Base-by-base conservation (phyloP, 2,797 vertebrate species). In the Phaenicophaeus curvirostris region DNA sequence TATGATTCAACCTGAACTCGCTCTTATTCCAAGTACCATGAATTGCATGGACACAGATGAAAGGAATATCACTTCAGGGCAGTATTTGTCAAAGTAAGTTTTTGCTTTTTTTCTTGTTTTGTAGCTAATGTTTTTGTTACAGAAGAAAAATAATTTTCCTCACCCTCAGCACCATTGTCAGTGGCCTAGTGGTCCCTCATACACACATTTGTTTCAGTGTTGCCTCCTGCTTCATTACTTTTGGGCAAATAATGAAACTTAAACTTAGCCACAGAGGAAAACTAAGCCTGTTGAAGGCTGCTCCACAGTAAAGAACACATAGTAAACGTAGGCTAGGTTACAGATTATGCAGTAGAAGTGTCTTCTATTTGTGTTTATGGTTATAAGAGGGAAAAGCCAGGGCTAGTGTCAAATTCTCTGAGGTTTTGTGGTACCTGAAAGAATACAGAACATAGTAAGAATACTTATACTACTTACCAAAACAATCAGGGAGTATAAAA, bases 21-120 rank as follows among this genome's bases (percentile, higher is more conserved):
- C 99, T 6, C 99, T 99, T 85, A 98, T 99, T 95, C 99, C 99
- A 62, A 99, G 98, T 87, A 99, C 98, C 7, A 98, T 98, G 92
- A 99, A 99, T 96, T 99, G 99, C 95, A 98, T 99, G 99, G 98
- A 98, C 74, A 97, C 96, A 30, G 98, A 98, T 61, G 97, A 98
- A 81, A 98, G 95, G 88, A 99, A 98, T 94, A 96, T 98, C 83
- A 99, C 98, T 95, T 99, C 99, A 73, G 99, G 99, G 96, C 98
- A 98, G 72, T 99, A 99, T 97, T 98, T 99, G 96, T 98, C 99
- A 97, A 99, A 99, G 99, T 99, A 99, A 94, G 98, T 87, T 92
- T 65, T 46, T 14, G 15, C 3, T 5, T 51, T 15, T 25, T 30
- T 41, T 15, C 12, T 48, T 51, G 50, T 57, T 35, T 41, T 13